Base-by-base conservation (phyloP, 2,888 invertebrate species). In the Melieria omissa region DNA sequence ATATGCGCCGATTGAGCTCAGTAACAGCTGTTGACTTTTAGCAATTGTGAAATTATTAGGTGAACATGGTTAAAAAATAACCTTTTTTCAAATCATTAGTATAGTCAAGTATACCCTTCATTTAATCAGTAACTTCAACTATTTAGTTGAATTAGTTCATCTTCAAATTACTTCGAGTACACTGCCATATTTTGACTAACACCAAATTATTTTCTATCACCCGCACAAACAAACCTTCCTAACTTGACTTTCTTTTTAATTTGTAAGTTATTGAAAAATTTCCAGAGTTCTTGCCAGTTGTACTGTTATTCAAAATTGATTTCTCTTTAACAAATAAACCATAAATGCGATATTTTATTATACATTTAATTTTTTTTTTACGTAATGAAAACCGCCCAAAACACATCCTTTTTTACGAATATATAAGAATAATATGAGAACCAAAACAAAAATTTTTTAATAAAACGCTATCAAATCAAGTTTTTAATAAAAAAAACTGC, bases 341-440 rank as follows among this genome's bases (percentile, higher is more conserved):
- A 63, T n/a, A 63, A 69, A 54, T 29, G 14, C 62, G 64, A 74
- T 78, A 78, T 79, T 80, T 41, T 74, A 71, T 80, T 80, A 74
- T 81, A 75, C 80, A 66, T 77, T 80, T 79, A 66, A 69, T 82
- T 80, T 74, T 73, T 73, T 82, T 79, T 76, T 81, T 84, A 85
- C 86, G 86, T 84, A 29, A 29, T 29, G 29, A 29, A 1, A 29
- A 80, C 82, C 85, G 85, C 85, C 86, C 83, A 82, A 84, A 84
- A 85, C 84, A 83, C 85, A 85, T 85, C 86, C 85, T 86, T 85
- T 85, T 85, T 85, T 80, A 65, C 61, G 70, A 82, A 77, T 65
- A 79, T 82, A 84, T 78, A 84, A 85, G 86, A 86, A 81, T 84
- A 85, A 85, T 85, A 85, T 85, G 85, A 85, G 85, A 85, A 85